Conservation (phyloP, 1,140 invertebrate species). For the Forficula auricularia region DNA sequence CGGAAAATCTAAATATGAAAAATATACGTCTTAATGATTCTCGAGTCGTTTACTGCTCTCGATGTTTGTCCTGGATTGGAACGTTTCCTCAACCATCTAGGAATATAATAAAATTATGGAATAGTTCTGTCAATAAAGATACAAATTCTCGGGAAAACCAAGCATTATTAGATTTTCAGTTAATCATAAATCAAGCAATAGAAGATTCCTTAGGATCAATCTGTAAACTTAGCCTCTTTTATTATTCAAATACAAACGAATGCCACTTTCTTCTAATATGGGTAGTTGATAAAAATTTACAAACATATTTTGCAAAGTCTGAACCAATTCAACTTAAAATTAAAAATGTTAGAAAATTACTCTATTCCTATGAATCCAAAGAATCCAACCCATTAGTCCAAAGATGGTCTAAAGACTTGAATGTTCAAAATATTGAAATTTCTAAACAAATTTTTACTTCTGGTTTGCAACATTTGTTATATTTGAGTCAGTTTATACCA, state of each 20-base stretch:
- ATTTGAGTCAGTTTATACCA: constrained; percentile 6
- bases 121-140: constrained; percentile 1
- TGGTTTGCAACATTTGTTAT: constrained; percentile 6
- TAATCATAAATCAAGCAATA: constrained; percentile 1
- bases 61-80: constrained; percentile 9
- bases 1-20: not conserved
- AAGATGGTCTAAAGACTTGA: constrained; percentile 7
- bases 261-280: constrained; percentile 7
- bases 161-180: constrained; percentile 5
- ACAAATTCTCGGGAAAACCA: not conserved
- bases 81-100: not conserved
- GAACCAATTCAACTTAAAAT: not conserved
- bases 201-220: not conserved
- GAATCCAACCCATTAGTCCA: not conserved
- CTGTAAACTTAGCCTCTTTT: constrained; percentile 4
- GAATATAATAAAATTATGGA: constrained; percentile 5
- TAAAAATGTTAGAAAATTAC: constrained; percentile 6
- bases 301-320: not conserved
- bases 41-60: not conserved
- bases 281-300: constrained; percentile 8
- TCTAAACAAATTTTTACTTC: constrained; percentile 9
- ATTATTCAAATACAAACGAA: not conserved
- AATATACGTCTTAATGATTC: not conserved
- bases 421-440: constrained; percentile 7
- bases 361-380: constrained; percentile 5